phyloP scores from a whole-genome alignment of 1,140 invertebrate species.

The Delia radicum region DNA sequence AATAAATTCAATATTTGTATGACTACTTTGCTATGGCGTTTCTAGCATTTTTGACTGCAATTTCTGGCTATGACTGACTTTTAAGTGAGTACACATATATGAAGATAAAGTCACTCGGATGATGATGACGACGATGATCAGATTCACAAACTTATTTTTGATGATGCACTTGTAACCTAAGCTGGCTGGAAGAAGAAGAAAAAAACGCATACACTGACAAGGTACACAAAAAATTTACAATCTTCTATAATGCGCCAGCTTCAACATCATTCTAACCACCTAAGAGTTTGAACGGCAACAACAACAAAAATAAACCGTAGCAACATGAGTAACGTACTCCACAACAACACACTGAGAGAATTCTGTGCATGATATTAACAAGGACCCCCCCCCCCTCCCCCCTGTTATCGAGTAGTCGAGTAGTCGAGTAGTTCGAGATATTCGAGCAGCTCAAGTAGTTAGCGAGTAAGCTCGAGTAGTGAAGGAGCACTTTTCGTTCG shows the following conservation, averaged over 20 bases:
- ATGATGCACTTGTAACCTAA: conserved; percentile 22
- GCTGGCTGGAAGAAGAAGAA: neutral
- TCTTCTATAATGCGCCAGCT: neutral
- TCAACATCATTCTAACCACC: neutral
- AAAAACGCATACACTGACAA: neutral
- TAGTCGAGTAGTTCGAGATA: no score
- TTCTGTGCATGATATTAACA: no score
- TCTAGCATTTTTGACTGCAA: neutral
- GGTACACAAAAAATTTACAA: no score
- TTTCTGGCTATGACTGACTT: no score
- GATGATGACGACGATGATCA: no score
- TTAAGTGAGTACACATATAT: no score
- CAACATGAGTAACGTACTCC: neutral
- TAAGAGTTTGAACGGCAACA: neutral
- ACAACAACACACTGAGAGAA: neutral
- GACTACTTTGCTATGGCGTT: neutral
- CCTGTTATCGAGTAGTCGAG: no score
- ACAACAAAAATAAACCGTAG: neutral
- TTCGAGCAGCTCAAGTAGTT: no score
- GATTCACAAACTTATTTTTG: neutral
- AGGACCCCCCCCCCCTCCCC: no score
- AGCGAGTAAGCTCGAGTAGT: no score
- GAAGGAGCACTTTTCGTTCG: no score
- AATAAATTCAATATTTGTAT: conserved; percentile 7
- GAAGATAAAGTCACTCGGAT: neutral